A percentile compares a stretch with the other conserved stretches of the same genome.
phyloP scores from a whole-genome alignment of 2,888 invertebrate species.

The Rhynchonema sp. region DNA sequence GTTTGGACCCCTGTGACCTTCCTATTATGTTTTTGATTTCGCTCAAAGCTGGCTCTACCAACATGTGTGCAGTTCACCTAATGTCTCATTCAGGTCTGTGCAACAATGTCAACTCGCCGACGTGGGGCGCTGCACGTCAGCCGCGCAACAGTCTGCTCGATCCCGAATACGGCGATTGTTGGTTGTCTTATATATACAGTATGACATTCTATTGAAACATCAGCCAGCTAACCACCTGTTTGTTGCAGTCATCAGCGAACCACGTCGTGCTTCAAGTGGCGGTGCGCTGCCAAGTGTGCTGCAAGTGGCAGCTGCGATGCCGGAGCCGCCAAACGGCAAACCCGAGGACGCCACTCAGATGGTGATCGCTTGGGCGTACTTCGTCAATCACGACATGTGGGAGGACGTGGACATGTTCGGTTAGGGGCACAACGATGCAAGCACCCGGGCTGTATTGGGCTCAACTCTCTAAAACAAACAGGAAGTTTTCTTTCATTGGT shows the following conservation, averaged over 20 bases:
- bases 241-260: too few species aligned
- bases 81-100: not conserved
- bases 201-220: too few species aligned
- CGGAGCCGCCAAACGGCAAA: not conserved
- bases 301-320: not conserved
- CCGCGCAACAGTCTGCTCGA: not conserved
- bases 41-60: too few species aligned
- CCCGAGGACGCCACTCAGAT: not conserved
- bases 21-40: too few species aligned
- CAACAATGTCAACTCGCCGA: not conserved
- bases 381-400: not conserved
- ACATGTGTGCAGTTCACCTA: too few species aligned
- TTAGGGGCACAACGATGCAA: too few species aligned
- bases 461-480: too few species aligned
- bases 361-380: not conserved
- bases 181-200: too few species aligned
- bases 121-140: not conserved
- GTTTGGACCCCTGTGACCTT: too few species aligned
- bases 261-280: not conserved
- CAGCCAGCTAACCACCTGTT: too few species aligned
- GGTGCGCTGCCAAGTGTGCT: not conserved
- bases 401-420: not conserved
- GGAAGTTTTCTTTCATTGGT: too few species aligned
- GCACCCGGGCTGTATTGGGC: too few species aligned
- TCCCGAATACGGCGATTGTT: not conserved